Conservation (phyloP, 2,888 invertebrate species). For the Melanostoma mellinum region DNA sequence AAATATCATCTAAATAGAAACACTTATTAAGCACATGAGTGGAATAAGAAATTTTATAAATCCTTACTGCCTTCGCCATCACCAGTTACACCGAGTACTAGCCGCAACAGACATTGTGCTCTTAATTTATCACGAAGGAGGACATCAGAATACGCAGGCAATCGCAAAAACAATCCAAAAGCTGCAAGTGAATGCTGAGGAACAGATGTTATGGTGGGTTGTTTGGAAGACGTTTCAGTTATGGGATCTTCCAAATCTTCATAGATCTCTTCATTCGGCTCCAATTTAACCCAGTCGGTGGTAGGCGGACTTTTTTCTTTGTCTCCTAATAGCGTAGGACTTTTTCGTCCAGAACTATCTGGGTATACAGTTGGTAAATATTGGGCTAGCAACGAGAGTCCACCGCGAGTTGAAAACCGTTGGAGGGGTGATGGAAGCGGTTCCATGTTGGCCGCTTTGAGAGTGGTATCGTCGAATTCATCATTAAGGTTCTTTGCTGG, state of each 20-base stretch:
- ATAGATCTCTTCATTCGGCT: constrained; percentile 85
- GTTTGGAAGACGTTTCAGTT: constrained; percentile 83
- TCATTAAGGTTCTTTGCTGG: constrained; percentile 73
- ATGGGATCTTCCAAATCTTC: constrained; percentile 85
- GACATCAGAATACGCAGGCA: constrained; percentile 96
- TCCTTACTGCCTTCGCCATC: constrained; percentile 93
- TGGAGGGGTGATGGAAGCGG: constrained; percentile 85
- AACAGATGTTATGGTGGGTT: constrained; percentile 85
- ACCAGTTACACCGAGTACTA: constrained; percentile 94
- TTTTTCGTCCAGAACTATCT: constrained; percentile 85
- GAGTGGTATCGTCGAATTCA: constrained; percentile 75
- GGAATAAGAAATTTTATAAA: not conserved
- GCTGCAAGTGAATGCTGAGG: constrained; percentile 96
- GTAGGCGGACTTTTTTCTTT: constrained; percentile 81
- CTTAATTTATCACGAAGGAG: constrained; percentile 91
- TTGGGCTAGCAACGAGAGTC: constrained; percentile 93
- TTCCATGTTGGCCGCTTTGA: constrained; percentile 79
- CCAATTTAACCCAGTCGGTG: constrained; percentile 83
- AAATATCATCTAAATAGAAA: constrained; percentile 85
- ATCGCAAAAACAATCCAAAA: constrained; percentile 92
- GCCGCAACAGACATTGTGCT: constrained; percentile 92
- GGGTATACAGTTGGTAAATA: constrained; percentile 94
- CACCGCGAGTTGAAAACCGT: constrained; percentile 94
- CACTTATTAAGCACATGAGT: not conserved
- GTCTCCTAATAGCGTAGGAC: constrained; percentile 82